Evolutionary conservation across 2,888 invertebrate genomes (phyloP).

Genomic region (Acanthosepion lycidas): DNA sequence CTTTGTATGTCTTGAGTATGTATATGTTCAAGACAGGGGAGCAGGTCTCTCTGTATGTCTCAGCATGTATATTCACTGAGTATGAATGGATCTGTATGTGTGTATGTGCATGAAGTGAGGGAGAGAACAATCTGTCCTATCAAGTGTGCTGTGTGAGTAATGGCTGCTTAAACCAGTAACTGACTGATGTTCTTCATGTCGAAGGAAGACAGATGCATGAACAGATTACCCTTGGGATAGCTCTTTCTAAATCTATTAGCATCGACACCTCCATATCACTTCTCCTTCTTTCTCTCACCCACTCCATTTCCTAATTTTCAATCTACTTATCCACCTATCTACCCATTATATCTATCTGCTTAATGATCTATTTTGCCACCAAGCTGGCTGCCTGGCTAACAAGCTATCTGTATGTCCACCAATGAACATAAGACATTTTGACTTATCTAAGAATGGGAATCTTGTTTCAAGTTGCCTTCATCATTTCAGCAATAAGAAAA

Average conservation of each 20-base stretch:
- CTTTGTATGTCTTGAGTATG: neutral
- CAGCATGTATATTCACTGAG: neutral
- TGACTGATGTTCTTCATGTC: conserved; percentile 33
- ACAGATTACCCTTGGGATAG: conserved; percentile 33
- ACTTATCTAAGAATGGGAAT: neutral
- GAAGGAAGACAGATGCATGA: conserved; percentile 13
- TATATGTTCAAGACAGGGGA: neutral
- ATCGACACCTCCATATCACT: neutral
- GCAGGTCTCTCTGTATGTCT: neutral
- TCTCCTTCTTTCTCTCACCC: neutral
- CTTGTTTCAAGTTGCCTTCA: conserved; percentile 11
- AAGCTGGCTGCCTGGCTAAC: conserved; percentile 2
- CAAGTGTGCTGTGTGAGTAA: conserved; percentile 14
- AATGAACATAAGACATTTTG: neutral
- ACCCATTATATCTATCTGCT: conserved; percentile 33
- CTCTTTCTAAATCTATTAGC: conserved; percentile 33
- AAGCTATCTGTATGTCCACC: neutral
- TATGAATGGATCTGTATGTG: neutral
- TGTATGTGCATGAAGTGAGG: neutral
- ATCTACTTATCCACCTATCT: neutral
- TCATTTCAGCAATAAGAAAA: neutral
- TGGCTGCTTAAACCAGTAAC: conserved; percentile 1
- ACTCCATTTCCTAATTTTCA: neutral
- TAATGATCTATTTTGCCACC: neutral
- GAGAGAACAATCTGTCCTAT: neutral